A percentile compares a stretch with the other conserved stretches of the same genome.
Conservation (phyloP, 2,113 vertebrate species). For the Cygnus buccinator region DNA sequence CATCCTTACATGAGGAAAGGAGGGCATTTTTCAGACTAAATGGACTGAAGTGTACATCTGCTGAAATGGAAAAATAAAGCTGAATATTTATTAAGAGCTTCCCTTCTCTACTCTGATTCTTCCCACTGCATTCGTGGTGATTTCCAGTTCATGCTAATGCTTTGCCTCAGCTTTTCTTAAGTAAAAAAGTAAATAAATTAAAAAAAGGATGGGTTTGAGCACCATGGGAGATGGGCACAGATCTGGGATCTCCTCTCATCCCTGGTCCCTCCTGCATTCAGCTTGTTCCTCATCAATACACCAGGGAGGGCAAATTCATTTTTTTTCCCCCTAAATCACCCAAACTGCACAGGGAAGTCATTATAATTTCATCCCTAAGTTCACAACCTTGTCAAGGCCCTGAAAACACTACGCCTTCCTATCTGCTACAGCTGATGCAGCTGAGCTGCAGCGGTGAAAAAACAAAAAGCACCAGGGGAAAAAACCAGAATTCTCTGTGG, state of each 20-base stretch:
- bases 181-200: too few relatives aligned
- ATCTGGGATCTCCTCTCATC: too few relatives aligned
- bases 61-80: too few relatives aligned
- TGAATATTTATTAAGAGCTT: neutral
- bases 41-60: too few relatives aligned
- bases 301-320: neutral
- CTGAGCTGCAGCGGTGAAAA: neutral
- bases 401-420: neutral
- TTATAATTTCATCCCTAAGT: neutral
- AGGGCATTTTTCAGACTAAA: too few relatives aligned
- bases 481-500: neutral
- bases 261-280: too few relatives aligned
- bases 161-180: neutral
- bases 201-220: neutral
- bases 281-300: neutral
- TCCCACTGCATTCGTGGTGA: rapidly evolving
- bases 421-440: neutral
- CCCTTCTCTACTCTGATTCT: neutral
- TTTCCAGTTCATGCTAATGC: neutral
- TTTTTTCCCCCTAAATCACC: neutral
- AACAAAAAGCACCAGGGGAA: too few relatives aligned
- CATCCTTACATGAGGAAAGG: too few relatives aligned
- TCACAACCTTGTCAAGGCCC: neutral
- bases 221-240: neutral
- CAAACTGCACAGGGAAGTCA: rapidly evolving